These are phyloP conservation scores for Scaptomyza hsui DNA, from an alignment of 1,140 invertebrate genomes.

Conservation along the genomic window DNA sequence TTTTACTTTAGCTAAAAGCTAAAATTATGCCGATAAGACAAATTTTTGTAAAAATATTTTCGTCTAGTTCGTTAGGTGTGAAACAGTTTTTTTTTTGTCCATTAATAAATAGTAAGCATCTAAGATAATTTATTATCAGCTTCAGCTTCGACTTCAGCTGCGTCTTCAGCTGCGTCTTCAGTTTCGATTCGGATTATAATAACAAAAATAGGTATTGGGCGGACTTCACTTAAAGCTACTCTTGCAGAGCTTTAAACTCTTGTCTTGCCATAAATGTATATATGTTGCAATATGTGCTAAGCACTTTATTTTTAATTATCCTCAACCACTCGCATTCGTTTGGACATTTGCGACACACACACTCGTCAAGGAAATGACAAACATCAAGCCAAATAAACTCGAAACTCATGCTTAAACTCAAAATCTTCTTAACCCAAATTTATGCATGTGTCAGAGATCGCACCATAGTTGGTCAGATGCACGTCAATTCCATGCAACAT, in stretches of 20 bases:
- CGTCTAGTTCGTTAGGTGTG: too few species aligned
- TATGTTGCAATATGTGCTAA: slow-evolving; percentile 41
- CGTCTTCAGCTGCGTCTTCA: slow-evolving; percentile 7
- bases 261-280: too few species aligned
- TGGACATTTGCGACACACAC: slow-evolving; percentile 35
- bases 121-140: too few species aligned
- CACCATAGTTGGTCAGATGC: slow-evolving; percentile 63
- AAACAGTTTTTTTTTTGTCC: too few species aligned
- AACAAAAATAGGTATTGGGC: too few species aligned
- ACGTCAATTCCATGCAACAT: slow-evolving; percentile 44
- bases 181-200: too few species aligned
- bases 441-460: slow-evolving; percentile 64
- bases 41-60: background rate
- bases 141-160: background rate
- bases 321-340: slow-evolving; percentile 18
- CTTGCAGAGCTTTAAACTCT: too few species aligned
- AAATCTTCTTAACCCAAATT: slow-evolving; percentile 81
- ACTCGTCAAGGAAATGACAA: slow-evolving; percentile 69
- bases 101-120: too few species aligned
- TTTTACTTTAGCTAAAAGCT: too few species aligned
- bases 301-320: slow-evolving; percentile 62
- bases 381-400: slow-evolving; percentile 70
- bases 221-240: too few species aligned
- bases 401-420: slow-evolving; percentile 5
- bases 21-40: slow-evolving; percentile 1